These are phyloP conservation scores for Calephelis virginiensis DNA, from an alignment of 1,140 invertebrate genomes.

Conservation along the genomic window DNA sequence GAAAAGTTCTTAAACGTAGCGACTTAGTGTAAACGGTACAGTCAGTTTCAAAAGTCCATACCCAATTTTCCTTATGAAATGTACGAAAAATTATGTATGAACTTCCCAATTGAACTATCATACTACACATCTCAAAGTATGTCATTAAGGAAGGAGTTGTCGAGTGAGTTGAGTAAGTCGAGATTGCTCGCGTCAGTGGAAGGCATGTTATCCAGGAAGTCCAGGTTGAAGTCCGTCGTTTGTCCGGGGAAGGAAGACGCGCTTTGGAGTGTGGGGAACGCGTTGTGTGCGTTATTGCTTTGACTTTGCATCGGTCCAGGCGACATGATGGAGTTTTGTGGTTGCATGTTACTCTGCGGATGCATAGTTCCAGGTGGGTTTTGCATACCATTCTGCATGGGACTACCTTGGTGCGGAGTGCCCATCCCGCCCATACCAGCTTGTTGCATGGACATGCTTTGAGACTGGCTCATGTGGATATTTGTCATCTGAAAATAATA, in stretches of 20 bases:
- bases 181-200: conserved; percentile 84
- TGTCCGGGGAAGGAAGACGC: conserved; percentile 79
- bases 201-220: conserved; percentile 89
- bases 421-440: conserved; percentile 60
- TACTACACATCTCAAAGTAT: conserved; percentile 50
- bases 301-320: conserved; percentile 50
- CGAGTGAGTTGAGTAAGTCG: conserved; percentile 85
- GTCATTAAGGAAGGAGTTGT: conserved; percentile 72
- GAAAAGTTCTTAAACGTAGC: too few relatives aligned
- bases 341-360: conserved; percentile 49
- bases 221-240: conserved; percentile 86
- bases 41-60: too few relatives aligned
- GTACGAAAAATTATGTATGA: neutral
- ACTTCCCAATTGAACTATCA: neutral
- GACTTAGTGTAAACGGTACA: too few relatives aligned
- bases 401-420: conserved; percentile 38
- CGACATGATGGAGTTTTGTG: conserved; percentile 41
- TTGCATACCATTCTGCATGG: conserved; percentile 57
- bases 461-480: conserved; percentile 83
- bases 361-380: conserved; percentile 39
- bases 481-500: conserved; percentile 79
- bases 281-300: conserved; percentile 31
- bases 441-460: conserved; percentile 81
- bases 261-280: conserved; percentile 64
- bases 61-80: neutral